Evolutionary conservation across 2,113 vertebrate species (phyloP), one percentile per base, ranked within the genome.

Genomic region (Dicaeum eximium): DNA sequence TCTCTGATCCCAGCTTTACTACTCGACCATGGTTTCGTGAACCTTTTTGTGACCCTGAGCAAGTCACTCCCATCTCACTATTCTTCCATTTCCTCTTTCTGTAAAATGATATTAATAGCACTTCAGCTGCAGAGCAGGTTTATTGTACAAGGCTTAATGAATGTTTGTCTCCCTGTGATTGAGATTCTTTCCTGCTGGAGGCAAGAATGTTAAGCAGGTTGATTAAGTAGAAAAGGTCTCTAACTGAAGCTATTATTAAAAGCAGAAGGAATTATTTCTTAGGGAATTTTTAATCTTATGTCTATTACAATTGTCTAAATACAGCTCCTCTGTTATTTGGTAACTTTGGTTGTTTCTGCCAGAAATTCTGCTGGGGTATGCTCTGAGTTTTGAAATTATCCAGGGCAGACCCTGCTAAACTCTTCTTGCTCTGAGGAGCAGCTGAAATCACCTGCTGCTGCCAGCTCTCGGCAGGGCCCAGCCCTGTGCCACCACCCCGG

Each of bases 71-170:
- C 92, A 92, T 94, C 95, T 96, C 95, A 79, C 93, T 88, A 53
- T 92, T 93, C 96, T 90, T 97, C 95, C 85, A 96, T 96, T 97
- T 97, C 93, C 95, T 93, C 69, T 88, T 95, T 96, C 96, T 96
- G 95, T 96, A 96, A 96, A 96, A 96, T 96, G 96, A 96, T 96
- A 96, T 94, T 97, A 95, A 97, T 96, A 97, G 91, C 94, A 95
- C 95, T 94, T 96, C 80, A 90, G 93, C 95, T 95, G 92, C 92
- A 92, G 88, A 95, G 92, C 86, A 92, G 86, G 69, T 90, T 93
- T 96, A 88, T 96, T 96, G 93, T 97, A 94, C 86, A 86, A 35
- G 77, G 88, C 86, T 97, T 96, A 96, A 95, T 95, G 92, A 97
- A 93, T 96, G 95, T 96, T 97, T 97, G 94, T 96, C 88, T 92